Conservation (phyloP, 2,113 vertebrate genomes). For the Ophiodon elongatus region DNA sequence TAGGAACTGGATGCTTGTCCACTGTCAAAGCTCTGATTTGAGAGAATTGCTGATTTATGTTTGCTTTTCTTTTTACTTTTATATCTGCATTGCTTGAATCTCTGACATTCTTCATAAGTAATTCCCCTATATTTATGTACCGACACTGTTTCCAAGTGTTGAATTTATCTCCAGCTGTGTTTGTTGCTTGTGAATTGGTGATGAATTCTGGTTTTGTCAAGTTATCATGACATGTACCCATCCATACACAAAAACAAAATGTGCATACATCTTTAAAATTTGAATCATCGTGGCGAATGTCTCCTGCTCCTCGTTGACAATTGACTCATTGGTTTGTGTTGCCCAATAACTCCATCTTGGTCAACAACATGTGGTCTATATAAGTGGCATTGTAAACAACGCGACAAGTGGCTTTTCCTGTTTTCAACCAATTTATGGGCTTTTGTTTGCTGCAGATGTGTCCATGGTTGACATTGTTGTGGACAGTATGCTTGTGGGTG, state of each 20-base stretch:
- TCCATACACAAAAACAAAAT: background rate
- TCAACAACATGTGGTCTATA: background rate
- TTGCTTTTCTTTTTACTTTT: background rate
- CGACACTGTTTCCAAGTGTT: background rate
- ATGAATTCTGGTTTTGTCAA: background rate
- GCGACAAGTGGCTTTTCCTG: background rate
- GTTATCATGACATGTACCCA: background rate
- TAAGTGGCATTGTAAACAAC: background rate
- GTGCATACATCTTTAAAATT: background rate
- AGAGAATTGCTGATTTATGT: background rate
- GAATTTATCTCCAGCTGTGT: background rate
- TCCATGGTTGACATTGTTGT: background rate
- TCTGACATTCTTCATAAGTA: background rate
- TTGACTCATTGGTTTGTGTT: background rate
- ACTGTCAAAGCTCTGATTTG: background rate
- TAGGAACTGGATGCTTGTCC: background rate
- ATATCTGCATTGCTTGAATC: slow-evolving; percentile 17
- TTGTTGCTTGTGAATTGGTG: background rate
- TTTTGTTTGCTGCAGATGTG: background rate
- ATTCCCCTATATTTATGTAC: background rate
- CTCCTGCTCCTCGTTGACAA: background rate
- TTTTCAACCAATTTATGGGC: background rate
- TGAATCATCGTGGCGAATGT: background rate
- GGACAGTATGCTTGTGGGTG: background rate
- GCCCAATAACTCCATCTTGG: background rate